A percentile compares a stretch with the other conserved stretches of the same genome.
Evolutionary conservation across 1,140 invertebrate species (phyloP).

Genomic region (Musca domestica): DNA sequence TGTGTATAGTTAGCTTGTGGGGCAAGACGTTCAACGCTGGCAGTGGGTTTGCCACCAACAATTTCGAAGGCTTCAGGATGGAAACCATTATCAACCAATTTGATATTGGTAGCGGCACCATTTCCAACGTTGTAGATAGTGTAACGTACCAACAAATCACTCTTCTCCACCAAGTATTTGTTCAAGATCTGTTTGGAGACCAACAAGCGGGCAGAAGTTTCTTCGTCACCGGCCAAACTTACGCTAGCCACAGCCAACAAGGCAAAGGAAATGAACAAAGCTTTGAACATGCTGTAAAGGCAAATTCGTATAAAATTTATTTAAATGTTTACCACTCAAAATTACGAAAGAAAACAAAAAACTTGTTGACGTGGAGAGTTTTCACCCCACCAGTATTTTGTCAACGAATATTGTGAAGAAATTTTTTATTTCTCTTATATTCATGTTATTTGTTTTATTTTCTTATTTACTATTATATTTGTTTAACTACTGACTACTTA

Average conservation of each 20-base stretch:
- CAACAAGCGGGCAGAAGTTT: conserved; percentile 69
- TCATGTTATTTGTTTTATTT: not conserved
- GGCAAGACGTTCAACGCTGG: conserved; percentile 83
- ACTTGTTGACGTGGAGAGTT: conserved; percentile 48
- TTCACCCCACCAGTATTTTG: not conserved
- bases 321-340: not conserved
- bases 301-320: conserved; percentile 33
- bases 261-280: conserved; percentile 37
- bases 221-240: conserved; percentile 61
- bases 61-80: conserved; percentile 84
- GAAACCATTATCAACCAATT: conserved; percentile 86
- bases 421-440: conserved; percentile 3
- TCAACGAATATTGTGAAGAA: not conserved
- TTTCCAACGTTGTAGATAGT: conserved; percentile 82
- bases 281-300: conserved; percentile 41
- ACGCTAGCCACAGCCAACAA: conserved; percentile 41
- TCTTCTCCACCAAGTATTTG: conserved; percentile 96
- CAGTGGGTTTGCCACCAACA: conserved; percentile 79
- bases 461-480: not conserved
- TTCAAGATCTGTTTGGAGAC: conserved; percentile 92
- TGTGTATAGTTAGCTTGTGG: conserved; percentile 92
- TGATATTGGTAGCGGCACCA: conserved; percentile 84
- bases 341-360: conserved; percentile 25
- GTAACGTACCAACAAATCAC: conserved; percentile 94
- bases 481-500: conserved; percentile 32